Evolutionary conservation across 2,888 invertebrate species (phyloP).

Genomic region (Agrypnus murinus): DNA sequence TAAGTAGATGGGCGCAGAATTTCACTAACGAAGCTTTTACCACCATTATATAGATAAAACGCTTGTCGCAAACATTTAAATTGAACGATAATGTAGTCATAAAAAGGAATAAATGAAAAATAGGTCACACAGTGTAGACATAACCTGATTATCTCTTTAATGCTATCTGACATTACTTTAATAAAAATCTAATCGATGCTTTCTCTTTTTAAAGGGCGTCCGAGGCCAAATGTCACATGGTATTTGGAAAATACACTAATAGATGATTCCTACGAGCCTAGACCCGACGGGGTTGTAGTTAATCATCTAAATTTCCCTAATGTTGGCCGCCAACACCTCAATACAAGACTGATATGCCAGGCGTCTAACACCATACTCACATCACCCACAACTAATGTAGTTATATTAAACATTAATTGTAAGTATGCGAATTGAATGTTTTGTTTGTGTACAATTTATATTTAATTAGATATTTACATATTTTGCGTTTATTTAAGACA

Average conservation of each 20-base stretch:
- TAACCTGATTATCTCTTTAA: too few relatives aligned
- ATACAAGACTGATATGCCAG: slow-evolving; percentile 89
- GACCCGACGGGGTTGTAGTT: slow-evolving; percentile 80
- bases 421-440: slow-evolving; percentile 72
- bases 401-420: slow-evolving; percentile 90
- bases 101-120: not conserved
- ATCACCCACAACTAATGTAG: slow-evolving; percentile 84
- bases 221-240: slow-evolving; percentile 87
- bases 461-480: too few relatives aligned
- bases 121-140: too few relatives aligned
- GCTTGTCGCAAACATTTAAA: slow-evolving; percentile 43
- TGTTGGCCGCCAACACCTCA: slow-evolving; percentile 88
- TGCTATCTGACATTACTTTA: not conserved
- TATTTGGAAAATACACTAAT: slow-evolving; percentile 89
- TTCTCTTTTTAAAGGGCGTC: slow-evolving; percentile 76
- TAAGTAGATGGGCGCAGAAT: slow-evolving; percentile 42
- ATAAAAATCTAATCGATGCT: not conserved
- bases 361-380: slow-evolving; percentile 91
- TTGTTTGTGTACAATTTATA: not conserved
- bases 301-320: slow-evolving; percentile 87
- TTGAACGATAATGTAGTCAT: slow-evolving; percentile 29
- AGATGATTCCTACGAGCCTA: slow-evolving; percentile 86
- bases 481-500: too few relatives aligned
- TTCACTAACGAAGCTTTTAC: slow-evolving; percentile 46
- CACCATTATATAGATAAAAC: slow-evolving; percentile 42